Percentiles rank a stretch among this genome's conserved stretches.
Evolutionary conservation across 2,797 vertebrate species (phyloP).

Genomic region (Enteromius paludinosus): DNA sequence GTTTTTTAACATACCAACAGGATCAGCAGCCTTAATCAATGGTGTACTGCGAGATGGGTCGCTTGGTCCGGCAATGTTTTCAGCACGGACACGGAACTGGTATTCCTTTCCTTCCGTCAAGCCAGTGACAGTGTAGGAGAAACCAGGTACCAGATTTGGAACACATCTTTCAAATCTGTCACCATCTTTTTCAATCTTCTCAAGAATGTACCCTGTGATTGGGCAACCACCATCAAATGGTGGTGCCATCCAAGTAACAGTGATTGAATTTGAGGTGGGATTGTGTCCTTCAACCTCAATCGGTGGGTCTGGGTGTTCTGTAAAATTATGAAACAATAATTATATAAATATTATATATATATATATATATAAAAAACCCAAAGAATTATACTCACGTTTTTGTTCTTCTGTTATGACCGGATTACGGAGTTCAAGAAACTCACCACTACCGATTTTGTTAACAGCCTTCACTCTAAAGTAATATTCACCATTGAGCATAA

Average conservation of each 20-base stretch:
- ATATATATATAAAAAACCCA: neutral
- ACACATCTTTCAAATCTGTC: slow-evolving; percentile 90
- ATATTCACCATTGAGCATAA: slow-evolving; percentile 92
- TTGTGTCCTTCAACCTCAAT: slow-evolving; percentile 89
- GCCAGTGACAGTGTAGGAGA: slow-evolving; percentile 87
- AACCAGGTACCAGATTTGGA: slow-evolving; percentile 87
- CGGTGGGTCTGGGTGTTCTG: slow-evolving; percentile 97
- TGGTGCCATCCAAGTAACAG: slow-evolving; percentile 94
- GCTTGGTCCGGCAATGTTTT: slow-evolving; percentile 94
- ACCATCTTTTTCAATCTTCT: slow-evolving; percentile 92
- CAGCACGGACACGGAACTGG: slow-evolving; percentile 93
- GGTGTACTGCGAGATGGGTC: slow-evolving; percentile 90
- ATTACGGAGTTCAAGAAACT: slow-evolving; percentile 90
- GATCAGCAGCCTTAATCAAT: slow-evolving; percentile 86
- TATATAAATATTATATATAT: neutral
- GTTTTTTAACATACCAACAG: slow-evolving; percentile 82
- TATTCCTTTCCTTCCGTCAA: slow-evolving; percentile 91
- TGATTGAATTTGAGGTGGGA: slow-evolving; percentile 91
- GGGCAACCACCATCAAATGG: slow-evolving; percentile 93
- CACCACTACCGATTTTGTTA: slow-evolving; percentile 93
- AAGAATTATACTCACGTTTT: slow-evolving; percentile 84
- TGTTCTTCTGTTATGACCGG: slow-evolving; percentile 91
- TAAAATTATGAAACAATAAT: slow-evolving; percentile 24
- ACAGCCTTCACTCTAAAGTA: slow-evolving; percentile 97
- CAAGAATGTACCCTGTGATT: slow-evolving; percentile 95